Evolutionary conservation across 2,113 vertebrate species (phyloP), one percentile per base, ranked within the genome.

Genomic region (Nesospiza acunhae): DNA sequence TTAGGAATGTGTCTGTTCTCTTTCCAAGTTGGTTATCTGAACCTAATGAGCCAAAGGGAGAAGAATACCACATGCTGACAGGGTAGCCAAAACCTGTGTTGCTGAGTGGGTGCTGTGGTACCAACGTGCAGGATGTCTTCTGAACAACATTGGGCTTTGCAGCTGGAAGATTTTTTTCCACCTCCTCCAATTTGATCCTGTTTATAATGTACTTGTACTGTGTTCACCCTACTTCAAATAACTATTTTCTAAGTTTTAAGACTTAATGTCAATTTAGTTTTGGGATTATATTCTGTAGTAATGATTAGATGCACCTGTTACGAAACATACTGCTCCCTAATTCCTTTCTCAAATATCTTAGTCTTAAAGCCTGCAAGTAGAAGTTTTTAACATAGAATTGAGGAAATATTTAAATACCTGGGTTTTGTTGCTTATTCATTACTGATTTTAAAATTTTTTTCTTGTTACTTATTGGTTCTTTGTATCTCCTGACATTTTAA

Each of bases 1-100:
- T 72, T 80, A 86, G 55, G 81, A 85, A 80, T 63, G 63, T 56
- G 35, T 73, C 72, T 84, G 56, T 72, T 96, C 82, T 73, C 94
- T 89, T 93, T 89, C 78, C 64, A 81, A 93, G 63, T 8, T 85
- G 70, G 59, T 91, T 79, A 77, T 62, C 68, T 89, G 67, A 91
- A 67, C 30, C 27, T 88, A 91, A 73, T 76, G 78, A 96, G 75
- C 28, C 91, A 63, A 49, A 89, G 60, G 56, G 49, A 66, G 81
- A 86, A 50, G 83, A 56, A 42, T 49, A 46, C 46, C n/a, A 11
- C 41, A 28, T 60, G 52, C 60, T 91, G 60, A 20, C 52, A 87
- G 89, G 18, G 81, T 52, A 64, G 69, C 52, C 76, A 75, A 68
- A 81, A 64, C 50, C 50, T 44, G n/a, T 87, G 60, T 12, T 72